phyloP scores from a whole-genome alignment of 1,140 invertebrate genomes.

The Acyrthosiphon pisum region DNA sequence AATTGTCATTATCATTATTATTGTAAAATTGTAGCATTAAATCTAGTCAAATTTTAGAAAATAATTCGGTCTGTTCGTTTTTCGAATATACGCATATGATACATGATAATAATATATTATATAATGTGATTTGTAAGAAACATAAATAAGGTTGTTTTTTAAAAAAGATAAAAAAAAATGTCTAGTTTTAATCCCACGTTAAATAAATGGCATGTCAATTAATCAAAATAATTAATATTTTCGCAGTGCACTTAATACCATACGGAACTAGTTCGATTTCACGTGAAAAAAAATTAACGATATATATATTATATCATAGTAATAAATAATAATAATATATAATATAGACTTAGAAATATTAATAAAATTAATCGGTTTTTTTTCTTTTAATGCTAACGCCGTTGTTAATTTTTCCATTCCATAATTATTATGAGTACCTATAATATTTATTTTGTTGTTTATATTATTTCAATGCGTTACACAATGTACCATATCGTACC shows the following conservation, averaged over 20 bases:
- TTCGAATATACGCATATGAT: background rate
- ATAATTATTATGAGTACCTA: slow-evolving; percentile 24
- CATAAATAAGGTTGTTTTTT: background rate
- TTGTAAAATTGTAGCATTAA: background rate
- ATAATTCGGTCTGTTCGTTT: background rate
- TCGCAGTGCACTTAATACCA: slow-evolving; percentile 20
- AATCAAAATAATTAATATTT: slow-evolving; percentile 25
- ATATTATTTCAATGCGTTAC: slow-evolving; percentile 20
- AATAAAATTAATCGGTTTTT: background rate
- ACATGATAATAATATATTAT: too few species aligned
- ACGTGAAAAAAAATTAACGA: background rate
- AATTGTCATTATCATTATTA: background rate
- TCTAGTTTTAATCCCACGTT: slow-evolving; percentile 5
- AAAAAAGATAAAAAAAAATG: background rate
- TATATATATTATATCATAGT: background rate
- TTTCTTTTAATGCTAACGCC: background rate
- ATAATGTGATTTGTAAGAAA: background rate
- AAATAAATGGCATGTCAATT: slow-evolving; percentile 35
- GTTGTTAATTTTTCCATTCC: slow-evolving; percentile 43
- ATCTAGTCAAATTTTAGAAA: slow-evolving; percentile 49
- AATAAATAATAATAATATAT: slow-evolving; percentile 5
- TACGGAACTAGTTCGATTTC: slow-evolving; percentile 4
- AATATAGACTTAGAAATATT: slow-evolving; percentile 36
- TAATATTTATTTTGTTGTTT: background rate
- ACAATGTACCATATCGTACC: background rate